A percentile compares a stretch with the other conserved stretches of the same genome.
These are phyloP conservation scores for Tapirus indicus DNA, from an alignment of 2,797 vertebrate genomes.

Conservation along the genomic window DNA sequence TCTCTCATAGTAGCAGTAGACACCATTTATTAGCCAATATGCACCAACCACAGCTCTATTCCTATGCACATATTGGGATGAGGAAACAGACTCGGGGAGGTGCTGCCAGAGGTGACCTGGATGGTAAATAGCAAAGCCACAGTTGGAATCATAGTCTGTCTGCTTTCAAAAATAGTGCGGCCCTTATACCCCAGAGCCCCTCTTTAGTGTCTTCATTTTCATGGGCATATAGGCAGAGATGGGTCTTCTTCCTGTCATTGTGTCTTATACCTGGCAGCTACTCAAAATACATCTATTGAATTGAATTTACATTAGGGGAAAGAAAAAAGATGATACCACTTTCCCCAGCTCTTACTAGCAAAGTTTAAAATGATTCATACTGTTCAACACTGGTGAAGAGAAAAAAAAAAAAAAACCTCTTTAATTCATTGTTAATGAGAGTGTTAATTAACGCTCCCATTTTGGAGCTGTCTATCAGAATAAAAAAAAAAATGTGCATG, in stretches of 20 bases:
- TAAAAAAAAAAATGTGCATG: neutral
- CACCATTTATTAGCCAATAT: neutral
- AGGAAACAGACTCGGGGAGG: neutral
- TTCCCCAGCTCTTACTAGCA: neutral
- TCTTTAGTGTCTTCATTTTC: neutral
- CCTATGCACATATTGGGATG: neutral
- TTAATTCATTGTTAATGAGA: constrained; percentile 14
- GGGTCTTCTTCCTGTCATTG: neutral
- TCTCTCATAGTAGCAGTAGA: neutral
- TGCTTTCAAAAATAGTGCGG: neutral
- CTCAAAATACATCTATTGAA: neutral
- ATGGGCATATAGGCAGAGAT: neutral
- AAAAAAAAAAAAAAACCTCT: neutral
- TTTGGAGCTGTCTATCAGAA: constrained; percentile 11
- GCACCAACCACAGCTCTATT: neutral
- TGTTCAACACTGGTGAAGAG: neutral
- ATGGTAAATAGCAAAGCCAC: neutral
- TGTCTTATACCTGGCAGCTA: neutral
- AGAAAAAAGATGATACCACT: neutral
- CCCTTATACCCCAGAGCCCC: neutral
- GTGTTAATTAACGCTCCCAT: neutral
- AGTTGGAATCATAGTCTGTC: neutral
- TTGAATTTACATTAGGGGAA: neutral
- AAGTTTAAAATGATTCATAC: constrained; percentile 40
- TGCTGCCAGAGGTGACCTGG: neutral